These are phyloP conservation scores for Tanaodytes sp. DNA, from an alignment of 2,888 invertebrate species.

Conservation along the genomic window DNA sequence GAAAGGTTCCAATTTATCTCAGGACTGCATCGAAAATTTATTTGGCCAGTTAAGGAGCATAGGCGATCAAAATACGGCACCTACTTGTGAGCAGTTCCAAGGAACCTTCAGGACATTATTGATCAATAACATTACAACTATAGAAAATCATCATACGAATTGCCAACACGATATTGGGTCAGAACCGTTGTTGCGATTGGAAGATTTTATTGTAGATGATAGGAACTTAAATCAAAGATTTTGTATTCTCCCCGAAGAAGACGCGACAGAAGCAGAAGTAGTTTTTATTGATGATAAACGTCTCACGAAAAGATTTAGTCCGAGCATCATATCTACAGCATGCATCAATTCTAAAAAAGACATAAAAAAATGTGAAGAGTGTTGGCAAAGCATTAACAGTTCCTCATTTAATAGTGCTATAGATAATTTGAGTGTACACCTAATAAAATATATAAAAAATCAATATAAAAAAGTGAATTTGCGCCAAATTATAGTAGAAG, in stretches of 20 bases:
- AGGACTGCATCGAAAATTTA: slow-evolving; percentile 6
- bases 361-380: background rate
- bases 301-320: background rate
- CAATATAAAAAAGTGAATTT: slow-evolving; percentile 6
- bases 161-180: background rate
- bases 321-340: background rate
- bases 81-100: slow-evolving; percentile 1
- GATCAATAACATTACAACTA: background rate
- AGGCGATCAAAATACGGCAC: background rate
- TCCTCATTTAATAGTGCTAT: background rate
- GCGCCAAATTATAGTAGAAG: background rate
- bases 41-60: slow-evolving; percentile 5
- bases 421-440: background rate
- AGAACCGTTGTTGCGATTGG: background rate
- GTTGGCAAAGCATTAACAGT: background rate
- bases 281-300: background rate
- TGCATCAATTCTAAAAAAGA: background rate
- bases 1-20: slow-evolving; percentile 2
- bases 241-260: background rate
- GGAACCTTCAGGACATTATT: background rate
- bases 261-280: background rate
- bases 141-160: background rate
- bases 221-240: background rate
- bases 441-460: background rate
- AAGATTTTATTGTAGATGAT: background rate